phyloP scores from a whole-genome alignment of 30 jellyfish, hydroid and myxozoan species.

The Turritopsis rubra region DNA sequence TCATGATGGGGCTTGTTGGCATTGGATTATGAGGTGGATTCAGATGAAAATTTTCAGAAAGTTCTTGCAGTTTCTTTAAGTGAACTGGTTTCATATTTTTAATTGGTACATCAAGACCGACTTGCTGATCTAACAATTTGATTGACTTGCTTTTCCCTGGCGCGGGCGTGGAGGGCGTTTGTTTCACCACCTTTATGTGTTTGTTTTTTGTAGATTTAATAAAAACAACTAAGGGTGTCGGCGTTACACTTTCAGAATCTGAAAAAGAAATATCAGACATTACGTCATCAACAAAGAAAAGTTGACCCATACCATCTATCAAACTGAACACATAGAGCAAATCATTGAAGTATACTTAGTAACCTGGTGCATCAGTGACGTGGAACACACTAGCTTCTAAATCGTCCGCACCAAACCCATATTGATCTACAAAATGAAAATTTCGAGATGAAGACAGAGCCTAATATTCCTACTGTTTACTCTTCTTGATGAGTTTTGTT shows the following conservation, averaged over 20 bases:
- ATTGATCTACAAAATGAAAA: background rate
- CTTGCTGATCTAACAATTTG: background rate
- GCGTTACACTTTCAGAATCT: background rate
- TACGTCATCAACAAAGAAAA: background rate
- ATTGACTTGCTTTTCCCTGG: background rate
- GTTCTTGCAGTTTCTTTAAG: background rate
- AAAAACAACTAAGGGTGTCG: constrained; percentile 7
- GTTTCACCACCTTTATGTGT: background rate
- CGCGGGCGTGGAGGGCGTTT: background rate
- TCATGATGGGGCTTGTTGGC: constrained; percentile 16
- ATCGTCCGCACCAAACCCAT: background rate
- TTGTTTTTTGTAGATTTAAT: background rate
- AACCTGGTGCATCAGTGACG: background rate
- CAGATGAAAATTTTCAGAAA: background rate
- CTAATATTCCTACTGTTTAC: no score
- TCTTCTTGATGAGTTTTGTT: no score
- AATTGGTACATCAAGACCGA: background rate
- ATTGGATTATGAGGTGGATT: background rate
- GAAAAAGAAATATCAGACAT: background rate
- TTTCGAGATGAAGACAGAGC: no score
- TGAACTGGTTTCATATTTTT: background rate
- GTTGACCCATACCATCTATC: no score
- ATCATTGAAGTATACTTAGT: background rate
- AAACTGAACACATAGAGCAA: no score
- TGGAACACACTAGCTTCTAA: background rate